Base-by-base conservation (phyloP, 2,888 invertebrate species). In the Heterodera filipjevi region DNA sequence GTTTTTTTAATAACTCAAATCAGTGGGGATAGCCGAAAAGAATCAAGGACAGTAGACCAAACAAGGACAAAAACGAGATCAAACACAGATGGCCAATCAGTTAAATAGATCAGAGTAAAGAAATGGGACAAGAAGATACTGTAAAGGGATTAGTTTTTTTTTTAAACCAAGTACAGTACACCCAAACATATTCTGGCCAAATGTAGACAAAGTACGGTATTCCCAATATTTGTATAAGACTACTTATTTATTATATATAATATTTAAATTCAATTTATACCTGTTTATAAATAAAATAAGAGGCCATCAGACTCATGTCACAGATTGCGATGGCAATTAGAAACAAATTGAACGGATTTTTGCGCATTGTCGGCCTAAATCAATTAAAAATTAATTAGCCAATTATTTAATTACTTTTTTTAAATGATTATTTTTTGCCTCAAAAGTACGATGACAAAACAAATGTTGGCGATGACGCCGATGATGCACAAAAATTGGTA, bases 291-390 rank as follows among this genome's bases (percentile, higher is more conserved):
- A 86, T 66, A 30, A 88, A 83, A 72, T 87, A 88, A 0, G 86
- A 85, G 12, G 86, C 86, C 89, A 89, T 89, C 0, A 89, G 83
- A 6, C 84, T 82, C 33, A 84, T 84, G 74, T 89, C 89, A 80
- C 87, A 88, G 71, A 88, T 79, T 33, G 89, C 89, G 71, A 89
- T 88, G 6, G 85, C 84, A 16, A 88, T 84, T 46, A 89, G 82
- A 75, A 91, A 86, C 35, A 87, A 72, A 73, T 88, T 88, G 84
- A 89, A 88, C n/a, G 87, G 87, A 72, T 86, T 87, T 76, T 85
- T 85, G 46, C 86, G 72, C 85, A 85, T 87, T 32, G 76, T 44
- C 0, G 83, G 83, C 44, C 82, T n/a, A n/a, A 39, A 39, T 39
- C 39, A 39, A 39, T 10, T 39, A 39, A 39, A 39, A 49, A 30